A percentile compares a stretch with the other conserved stretches of the same genome.
phyloP scores from a whole-genome alignment of 2,113 vertebrate species.

The Siniperca chuatsi region DNA sequence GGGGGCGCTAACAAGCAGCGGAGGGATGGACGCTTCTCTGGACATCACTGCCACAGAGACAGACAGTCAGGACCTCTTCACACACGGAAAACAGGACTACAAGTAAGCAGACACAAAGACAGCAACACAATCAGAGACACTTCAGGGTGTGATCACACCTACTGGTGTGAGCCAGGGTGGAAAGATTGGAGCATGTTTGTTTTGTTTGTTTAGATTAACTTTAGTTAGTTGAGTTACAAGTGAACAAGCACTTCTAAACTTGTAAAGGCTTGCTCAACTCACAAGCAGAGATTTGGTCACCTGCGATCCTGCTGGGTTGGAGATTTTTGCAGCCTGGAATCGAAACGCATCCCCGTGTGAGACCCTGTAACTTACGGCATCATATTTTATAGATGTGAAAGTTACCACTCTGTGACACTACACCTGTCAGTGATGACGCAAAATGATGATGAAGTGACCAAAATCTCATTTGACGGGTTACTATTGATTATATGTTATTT shows the following conservation, averaged over 20 bases:
- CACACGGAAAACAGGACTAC: conserved; percentile 87
- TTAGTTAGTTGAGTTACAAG: neutral
- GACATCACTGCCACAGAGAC: conserved; percentile 87
- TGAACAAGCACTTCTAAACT: neutral
- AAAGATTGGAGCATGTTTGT: neutral
- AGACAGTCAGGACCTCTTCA: conserved; percentile 90
- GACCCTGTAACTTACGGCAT: too few relatives aligned
- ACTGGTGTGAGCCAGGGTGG: neutral
- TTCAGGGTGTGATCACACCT: neutral
- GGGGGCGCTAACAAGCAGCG: conserved; percentile 82
- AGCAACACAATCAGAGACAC: neutral
- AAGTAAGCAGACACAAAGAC: conserved; percentile 85
- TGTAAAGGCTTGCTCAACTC: neutral
- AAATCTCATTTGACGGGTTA: too few relatives aligned
- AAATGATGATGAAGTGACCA: too few relatives aligned
- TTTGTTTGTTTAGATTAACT: neutral
- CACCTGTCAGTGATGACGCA: too few relatives aligned
- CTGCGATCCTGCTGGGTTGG: neutral
- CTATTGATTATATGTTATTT: too few relatives aligned
- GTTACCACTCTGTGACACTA: too few relatives aligned
- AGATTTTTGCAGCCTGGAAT: neutral
- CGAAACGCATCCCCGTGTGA: neutral
- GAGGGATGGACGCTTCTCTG: conserved; percentile 71
- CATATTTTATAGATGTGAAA: too few relatives aligned
- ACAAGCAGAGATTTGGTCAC: neutral